phyloP scores from a whole-genome alignment of 2,888 invertebrate species.

The Pocota personata region DNA sequence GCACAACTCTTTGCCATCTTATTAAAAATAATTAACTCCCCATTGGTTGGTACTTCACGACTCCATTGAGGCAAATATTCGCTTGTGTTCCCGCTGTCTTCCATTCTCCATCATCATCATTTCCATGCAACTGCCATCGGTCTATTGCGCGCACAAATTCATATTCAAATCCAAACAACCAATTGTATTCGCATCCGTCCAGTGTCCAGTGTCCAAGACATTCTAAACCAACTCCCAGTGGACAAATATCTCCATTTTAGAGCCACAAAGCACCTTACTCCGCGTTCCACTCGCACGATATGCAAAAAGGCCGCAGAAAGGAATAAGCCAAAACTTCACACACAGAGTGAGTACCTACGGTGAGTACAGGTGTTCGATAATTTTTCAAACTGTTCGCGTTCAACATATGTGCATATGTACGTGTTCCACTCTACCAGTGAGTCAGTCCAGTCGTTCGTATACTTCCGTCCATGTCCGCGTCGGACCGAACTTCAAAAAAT shows the following conservation, averaged over 20 bases:
- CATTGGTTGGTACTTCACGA: slow-evolving; percentile 58
- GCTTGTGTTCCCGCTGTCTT: slow-evolving; percentile 2
- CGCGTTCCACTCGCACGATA: slow-evolving; percentile 18
- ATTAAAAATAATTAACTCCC: slow-evolving; percentile 74
- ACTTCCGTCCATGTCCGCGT: too few species aligned
- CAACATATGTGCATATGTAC: background rate
- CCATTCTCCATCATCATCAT: slow-evolving; percentile 37
- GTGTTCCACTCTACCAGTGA: background rate
- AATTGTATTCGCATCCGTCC: slow-evolving; percentile 57
- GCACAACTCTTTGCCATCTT: slow-evolving; percentile 28
- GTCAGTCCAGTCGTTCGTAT: background rate
- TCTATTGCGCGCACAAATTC: slow-evolving; percentile 53
- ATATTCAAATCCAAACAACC: slow-evolving; percentile 69
- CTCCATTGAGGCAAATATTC: slow-evolving; percentile 14
- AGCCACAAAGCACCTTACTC: slow-evolving; percentile 30
- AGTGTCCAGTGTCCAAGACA: slow-evolving; percentile 16
- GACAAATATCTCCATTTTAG: slow-evolving; percentile 74
- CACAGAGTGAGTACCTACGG: slow-evolving; percentile 43
- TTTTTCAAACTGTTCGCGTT: slow-evolving; percentile 69
- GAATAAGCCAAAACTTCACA: too few species aligned
- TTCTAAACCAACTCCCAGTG: slow-evolving; percentile 60
- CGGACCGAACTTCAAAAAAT: slow-evolving; percentile 64
- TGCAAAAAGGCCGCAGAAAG: slow-evolving; percentile 40
- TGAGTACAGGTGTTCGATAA: slow-evolving; percentile 74
- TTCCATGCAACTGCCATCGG: slow-evolving; percentile 35